Conservation (phyloP, 2,888 invertebrate genomes). For the Andrena camellia region DNA sequence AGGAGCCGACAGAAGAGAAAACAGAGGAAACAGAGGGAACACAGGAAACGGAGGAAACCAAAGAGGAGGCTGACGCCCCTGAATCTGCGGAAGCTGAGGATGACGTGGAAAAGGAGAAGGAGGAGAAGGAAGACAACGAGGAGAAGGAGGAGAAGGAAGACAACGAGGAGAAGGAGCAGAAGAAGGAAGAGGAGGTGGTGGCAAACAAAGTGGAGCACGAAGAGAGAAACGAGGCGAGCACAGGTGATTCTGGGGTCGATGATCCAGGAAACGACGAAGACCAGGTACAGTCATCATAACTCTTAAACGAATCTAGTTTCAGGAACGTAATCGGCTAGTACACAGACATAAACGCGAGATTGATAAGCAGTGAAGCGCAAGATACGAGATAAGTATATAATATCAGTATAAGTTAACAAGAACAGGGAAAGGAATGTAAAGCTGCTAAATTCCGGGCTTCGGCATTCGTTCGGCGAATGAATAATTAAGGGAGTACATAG, state of each 20-base stretch:
- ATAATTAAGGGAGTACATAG: slow-evolving; percentile 20
- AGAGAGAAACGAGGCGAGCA: slow-evolving; percentile 83
- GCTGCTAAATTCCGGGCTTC: not conserved
- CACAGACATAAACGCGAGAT: not conserved
- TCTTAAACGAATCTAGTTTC: slow-evolving; percentile 44
- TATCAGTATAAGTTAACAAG: slow-evolving; percentile 10
- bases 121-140: not conserved
- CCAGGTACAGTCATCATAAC: slow-evolving; percentile 75
- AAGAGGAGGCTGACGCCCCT: slow-evolving; percentile 44
- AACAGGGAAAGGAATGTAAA: not conserved
- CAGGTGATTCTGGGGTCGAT: slow-evolving; percentile 86
- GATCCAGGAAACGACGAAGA: slow-evolving; percentile 87
- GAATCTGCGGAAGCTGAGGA: slow-evolving; percentile 50
- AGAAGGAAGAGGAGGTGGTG: slow-evolving; percentile 26
- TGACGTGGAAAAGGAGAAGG: slow-evolving; percentile 26
- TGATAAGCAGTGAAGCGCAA: not conserved
- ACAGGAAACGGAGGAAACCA: slow-evolving; percentile 41
- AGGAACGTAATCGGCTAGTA: slow-evolving; percentile 28
- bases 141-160: slow-evolving; percentile 37
- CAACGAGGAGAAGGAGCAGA: slow-evolving; percentile 32
- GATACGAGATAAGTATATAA: slow-evolving; percentile 11
- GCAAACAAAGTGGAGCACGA: slow-evolving; percentile 83
- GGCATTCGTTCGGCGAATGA: not conserved
- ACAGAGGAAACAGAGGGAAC: not conserved
- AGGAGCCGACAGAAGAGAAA: slow-evolving; percentile 15